These are phyloP conservation scores for Trachythela sp. DNA, from an alignment of 64 coral and sea anemone species.

Conservation along the genomic window DNA sequence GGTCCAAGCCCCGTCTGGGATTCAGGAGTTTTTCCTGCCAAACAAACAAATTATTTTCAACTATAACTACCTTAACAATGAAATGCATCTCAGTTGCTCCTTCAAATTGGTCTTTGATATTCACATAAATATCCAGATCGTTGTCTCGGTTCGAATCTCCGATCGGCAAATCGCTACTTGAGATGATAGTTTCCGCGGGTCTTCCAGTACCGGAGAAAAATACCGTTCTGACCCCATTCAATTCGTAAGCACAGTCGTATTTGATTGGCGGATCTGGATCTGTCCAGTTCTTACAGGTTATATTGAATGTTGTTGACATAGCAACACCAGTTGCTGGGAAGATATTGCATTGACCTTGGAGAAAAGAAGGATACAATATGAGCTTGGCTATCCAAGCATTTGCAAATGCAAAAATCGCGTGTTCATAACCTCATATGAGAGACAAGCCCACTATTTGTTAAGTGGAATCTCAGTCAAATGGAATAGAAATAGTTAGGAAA, in stretches of 20 bases:
- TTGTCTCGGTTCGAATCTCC: neutral
- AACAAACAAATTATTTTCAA: no score
- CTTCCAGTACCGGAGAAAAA: neutral
- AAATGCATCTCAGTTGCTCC: neutral
- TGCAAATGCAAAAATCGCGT: no score
- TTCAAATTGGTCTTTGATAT: neutral
- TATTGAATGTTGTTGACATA: neutral
- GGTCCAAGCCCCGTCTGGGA: no score
- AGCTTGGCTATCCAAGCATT: no score
- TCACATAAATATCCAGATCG: neutral
- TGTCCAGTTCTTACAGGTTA: neutral
- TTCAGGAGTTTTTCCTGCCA: no score
- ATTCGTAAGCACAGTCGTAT: neutral
- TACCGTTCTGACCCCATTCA: neutral
- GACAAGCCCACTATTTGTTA: no score
- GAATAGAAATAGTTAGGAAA: no score
- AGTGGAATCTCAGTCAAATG: no score
- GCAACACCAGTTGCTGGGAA: neutral
- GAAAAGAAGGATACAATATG: neutral
- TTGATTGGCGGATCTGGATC: neutral
- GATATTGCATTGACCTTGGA: neutral
- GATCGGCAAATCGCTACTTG: neutral
- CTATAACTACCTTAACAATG: neutral
- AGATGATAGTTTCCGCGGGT: neutral
- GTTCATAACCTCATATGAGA: no score